These are phyloP conservation scores for Tachina lurida DNA, from an alignment of 2,888 invertebrate species.

Conservation along the genomic window DNA sequence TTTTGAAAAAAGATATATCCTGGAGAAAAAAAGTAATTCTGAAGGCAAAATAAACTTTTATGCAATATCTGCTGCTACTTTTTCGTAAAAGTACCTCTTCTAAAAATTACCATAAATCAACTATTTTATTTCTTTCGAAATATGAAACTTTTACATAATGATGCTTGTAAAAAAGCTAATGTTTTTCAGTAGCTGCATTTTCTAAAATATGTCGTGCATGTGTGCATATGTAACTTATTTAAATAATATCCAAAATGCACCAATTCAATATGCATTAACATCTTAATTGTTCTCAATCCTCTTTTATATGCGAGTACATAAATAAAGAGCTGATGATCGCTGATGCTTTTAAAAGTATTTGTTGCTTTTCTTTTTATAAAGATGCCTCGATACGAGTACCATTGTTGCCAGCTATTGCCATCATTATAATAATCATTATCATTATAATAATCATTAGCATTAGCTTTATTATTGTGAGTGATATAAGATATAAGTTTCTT, in stretches of 20 bases:
- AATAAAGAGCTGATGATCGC: neutral
- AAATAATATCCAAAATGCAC: too few species aligned
- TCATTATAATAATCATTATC: constrained; percentile 38
- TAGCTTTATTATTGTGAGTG: constrained; percentile 60
- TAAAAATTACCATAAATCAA: too few species aligned
- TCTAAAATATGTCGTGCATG: neutral
- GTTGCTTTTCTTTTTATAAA: constrained; percentile 19
- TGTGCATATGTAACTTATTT: too few species aligned
- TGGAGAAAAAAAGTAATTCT: too few species aligned
- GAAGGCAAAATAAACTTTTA: too few species aligned
- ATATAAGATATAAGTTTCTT: neutral
- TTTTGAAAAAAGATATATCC: too few species aligned
- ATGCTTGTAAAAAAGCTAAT: too few species aligned
- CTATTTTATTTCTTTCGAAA: too few species aligned
- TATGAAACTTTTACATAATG: too few species aligned
- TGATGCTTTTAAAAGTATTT: constrained; percentile 34
- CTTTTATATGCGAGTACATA: too few species aligned
- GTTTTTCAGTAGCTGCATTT: neutral
- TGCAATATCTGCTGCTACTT: too few species aligned
- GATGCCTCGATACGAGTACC: constrained; percentile 45
- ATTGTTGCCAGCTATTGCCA: constrained; percentile 60
- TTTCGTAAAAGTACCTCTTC: too few species aligned
- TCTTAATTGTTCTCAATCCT: constrained; percentile 10
- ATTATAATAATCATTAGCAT: constrained; percentile 65
- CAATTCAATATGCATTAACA: neutral